Conservation (phyloP, 2,888 invertebrate genomes). For the Gasteruption jaculator region DNA sequence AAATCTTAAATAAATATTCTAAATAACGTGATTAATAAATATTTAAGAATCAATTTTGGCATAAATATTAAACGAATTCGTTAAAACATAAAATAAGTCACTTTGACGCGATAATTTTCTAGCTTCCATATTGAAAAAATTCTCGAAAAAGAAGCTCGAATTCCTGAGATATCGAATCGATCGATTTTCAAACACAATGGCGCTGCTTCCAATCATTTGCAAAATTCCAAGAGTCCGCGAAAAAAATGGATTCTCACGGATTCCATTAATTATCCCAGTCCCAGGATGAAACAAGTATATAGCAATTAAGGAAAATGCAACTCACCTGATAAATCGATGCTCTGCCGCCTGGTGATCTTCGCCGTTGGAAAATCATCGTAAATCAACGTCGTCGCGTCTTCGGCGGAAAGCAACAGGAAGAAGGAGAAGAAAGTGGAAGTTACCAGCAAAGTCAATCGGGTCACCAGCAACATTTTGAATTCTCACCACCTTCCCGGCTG, state of each 20-base stretch:
- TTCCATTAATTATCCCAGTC: background rate
- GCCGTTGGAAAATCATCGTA: conserved; percentile 27
- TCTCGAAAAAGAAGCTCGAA: no score
- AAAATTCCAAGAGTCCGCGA: background rate
- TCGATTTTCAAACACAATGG: no score
- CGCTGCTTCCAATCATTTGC: no score
- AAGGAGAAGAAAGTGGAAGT: conserved; percentile 29
- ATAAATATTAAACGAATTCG: no score
- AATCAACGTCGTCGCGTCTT: conserved; percentile 30
- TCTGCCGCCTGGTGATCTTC: conserved; percentile 24
- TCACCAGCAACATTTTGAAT: conserved; percentile 17
- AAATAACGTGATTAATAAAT: no score
- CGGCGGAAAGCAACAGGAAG: conserved; percentile 29
- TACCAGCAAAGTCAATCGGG: conserved; percentile 31
- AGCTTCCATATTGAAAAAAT: no score
- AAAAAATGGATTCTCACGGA: background rate
- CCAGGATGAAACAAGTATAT: background rate
- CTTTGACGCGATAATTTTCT: no score
- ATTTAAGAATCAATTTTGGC: no score
- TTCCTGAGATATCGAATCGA: no score
- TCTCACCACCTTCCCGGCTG: background rate
- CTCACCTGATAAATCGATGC: conserved; percentile 34
- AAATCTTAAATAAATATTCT: no score
- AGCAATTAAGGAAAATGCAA: background rate
- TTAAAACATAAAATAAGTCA: no score